Evolutionary conservation across 2,888 invertebrate genomes (phyloP).

Genomic region (Microctonus aethiopoides): DNA sequence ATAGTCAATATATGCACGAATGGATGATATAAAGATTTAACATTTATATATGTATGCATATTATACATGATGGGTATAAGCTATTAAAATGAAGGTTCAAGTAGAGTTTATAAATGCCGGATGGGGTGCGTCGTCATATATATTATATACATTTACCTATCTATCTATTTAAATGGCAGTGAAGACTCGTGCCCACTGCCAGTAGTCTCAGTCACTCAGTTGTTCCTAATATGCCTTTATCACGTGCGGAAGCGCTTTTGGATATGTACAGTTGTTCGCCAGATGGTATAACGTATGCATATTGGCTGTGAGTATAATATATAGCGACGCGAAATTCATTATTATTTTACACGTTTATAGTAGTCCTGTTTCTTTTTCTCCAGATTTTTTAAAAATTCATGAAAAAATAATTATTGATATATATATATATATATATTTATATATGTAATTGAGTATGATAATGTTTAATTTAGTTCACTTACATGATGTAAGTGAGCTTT

Average conservation of each 20-base stretch:
- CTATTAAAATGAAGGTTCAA: conserved; percentile 41
- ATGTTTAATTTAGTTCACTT: conserved; percentile 23
- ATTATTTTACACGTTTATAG: background rate
- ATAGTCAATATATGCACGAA: conserved; percentile 23
- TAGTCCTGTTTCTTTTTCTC: background rate
- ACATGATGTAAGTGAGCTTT: conserved; percentile 19
- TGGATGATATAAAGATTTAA: background rate
- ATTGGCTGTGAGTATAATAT: conserved; percentile 52
- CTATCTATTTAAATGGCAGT: conserved; percentile 2
- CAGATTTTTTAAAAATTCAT: no score
- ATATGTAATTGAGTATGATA: conserved; percentile 22
- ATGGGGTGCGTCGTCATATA: conserved; percentile 26
- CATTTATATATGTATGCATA: conserved; percentile 33
- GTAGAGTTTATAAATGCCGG: background rate
- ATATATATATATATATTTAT: conserved; percentile 6
- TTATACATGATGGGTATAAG: background rate
- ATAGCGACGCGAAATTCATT: background rate
- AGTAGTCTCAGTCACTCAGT: conserved; percentile 7
- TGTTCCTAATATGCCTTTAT: conserved; percentile 44
- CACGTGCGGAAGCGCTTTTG: conserved; percentile 51
- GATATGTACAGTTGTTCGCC: conserved; percentile 53
- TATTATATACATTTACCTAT: background rate
- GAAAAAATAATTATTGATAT: background rate
- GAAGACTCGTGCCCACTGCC: background rate
- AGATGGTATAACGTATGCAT: conserved; percentile 52